phyloP scores from a whole-genome alignment of 1,140 invertebrate genomes.

The Cepaea nemoralis region DNA sequence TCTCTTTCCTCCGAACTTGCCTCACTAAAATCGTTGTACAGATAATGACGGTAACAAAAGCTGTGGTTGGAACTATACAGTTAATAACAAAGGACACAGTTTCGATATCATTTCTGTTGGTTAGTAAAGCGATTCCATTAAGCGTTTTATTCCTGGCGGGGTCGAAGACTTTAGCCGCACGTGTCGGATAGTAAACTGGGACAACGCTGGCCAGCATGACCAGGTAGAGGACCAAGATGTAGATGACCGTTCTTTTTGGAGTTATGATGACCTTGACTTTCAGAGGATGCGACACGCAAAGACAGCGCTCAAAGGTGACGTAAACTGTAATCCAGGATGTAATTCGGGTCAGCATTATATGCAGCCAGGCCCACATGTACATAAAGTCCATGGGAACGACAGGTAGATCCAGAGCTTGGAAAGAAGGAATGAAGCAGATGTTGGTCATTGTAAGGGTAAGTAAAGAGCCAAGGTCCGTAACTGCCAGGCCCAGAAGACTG shows the following conservation, averaged over 20 bases:
- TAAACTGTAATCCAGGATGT: constrained; percentile 7
- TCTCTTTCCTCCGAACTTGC: not conserved
- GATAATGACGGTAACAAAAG: constrained; percentile 1
- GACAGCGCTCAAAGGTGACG: constrained; percentile 19
- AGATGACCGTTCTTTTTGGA: not conserved
- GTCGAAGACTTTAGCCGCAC: not conserved
- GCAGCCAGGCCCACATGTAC: constrained; percentile 12
- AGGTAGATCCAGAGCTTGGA: constrained; percentile 1
- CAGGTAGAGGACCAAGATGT: not conserved
- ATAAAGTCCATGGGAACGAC: not conserved
- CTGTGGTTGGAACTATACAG: not conserved
- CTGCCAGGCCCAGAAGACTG: constrained; percentile 12
- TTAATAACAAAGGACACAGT: constrained; percentile 5
- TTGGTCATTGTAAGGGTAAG: not conserved
- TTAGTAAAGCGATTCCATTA: not conserved
- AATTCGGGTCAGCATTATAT: constrained; percentile 3
- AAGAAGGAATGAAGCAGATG: constrained; percentile 13
- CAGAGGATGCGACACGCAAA: constrained; percentile 22
- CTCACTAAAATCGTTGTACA: constrained; percentile 11
- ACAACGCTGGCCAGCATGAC: not conserved
- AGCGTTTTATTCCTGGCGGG: not conserved
- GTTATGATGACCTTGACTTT: constrained; percentile 26
- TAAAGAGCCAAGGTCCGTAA: constrained; percentile 15
- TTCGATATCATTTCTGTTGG: constrained; percentile 25
- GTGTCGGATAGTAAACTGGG: constrained; percentile 14